Conservation (phyloP, 2,888 invertebrate genomes). For the Drosophila anceps region DNA sequence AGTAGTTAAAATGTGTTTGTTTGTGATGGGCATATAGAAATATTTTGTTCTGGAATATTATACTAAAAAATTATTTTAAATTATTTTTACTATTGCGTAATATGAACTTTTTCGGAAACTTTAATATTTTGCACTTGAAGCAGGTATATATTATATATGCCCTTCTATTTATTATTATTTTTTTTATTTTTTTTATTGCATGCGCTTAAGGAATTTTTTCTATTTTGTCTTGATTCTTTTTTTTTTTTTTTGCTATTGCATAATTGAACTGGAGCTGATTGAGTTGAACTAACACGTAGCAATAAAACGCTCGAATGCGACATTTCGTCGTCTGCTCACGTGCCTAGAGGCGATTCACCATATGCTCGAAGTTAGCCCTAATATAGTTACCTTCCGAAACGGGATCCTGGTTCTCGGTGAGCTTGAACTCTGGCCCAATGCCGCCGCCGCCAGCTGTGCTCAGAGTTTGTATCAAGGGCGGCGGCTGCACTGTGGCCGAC, state of each 20-base stretch:
- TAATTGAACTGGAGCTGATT: slow-evolving; percentile 33
- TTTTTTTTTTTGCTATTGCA: slow-evolving; percentile 24
- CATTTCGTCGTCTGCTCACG: slow-evolving; percentile 22
- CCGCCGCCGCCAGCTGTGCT: slow-evolving; percentile 67
- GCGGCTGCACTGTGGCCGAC: slow-evolving; percentile 68
- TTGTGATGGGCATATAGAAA: neutral
- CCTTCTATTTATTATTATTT: neutral
- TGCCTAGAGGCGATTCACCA: neutral
- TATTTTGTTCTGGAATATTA: neutral
- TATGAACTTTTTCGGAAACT: neutral
- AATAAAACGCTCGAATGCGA: slow-evolving; percentile 30
- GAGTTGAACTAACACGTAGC: slow-evolving; percentile 52
- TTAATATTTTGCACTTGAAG: neutral
- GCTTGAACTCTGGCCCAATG: slow-evolving; percentile 71
- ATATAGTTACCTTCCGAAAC: slow-evolving; percentile 63
- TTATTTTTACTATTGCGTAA: neutral
- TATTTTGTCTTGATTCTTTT: neutral
- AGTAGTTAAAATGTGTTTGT: neutral
- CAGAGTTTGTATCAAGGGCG: slow-evolving; percentile 71
- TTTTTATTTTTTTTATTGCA: neutral
- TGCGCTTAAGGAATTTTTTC: no score
- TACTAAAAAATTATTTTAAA: neutral
- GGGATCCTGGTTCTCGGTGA: slow-evolving; percentile 31
- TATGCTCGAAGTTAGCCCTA: neutral
- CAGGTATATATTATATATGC: neutral